Evolutionary conservation across 2,113 vertebrate genomes (phyloP).

Genomic region (Fregata magnificens): DNA sequence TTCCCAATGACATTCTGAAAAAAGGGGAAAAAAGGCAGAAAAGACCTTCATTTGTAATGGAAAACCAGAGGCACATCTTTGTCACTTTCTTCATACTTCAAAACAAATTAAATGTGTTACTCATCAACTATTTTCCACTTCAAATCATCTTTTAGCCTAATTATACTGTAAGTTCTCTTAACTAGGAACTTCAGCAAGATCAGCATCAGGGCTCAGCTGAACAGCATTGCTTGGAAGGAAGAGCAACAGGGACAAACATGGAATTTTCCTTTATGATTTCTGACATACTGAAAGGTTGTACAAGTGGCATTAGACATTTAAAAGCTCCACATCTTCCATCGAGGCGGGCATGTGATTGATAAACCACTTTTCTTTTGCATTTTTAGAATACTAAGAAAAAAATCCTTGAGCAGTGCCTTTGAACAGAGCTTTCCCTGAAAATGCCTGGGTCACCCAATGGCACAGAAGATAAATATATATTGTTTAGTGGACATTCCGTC

Average conservation of each 20-base stretch:
- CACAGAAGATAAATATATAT: background rate
- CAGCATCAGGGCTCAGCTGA: background rate
- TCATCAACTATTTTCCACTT: background rate
- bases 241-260: background rate
- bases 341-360: accelerated
- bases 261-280: background rate
- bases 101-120: background rate
- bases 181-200: background rate
- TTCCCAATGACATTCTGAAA: background rate
- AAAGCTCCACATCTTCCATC: background rate
- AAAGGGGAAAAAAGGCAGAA: accelerated
- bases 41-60: background rate
- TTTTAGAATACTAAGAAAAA: background rate
- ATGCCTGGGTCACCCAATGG: background rate
- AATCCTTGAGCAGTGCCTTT: background rate
- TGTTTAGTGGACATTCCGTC: background rate
- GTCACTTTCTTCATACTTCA: background rate
- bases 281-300: background rate
- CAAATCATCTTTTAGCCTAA: background rate
- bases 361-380: background rate
- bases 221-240: background rate
- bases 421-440: background rate
- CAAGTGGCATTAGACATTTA: background rate
- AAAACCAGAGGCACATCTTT: background rate
- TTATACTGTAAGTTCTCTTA: background rate